Evolutionary conservation across 1,140 invertebrate genomes (phyloP).

Genomic region (Pemphigus obesinymphae): DNA sequence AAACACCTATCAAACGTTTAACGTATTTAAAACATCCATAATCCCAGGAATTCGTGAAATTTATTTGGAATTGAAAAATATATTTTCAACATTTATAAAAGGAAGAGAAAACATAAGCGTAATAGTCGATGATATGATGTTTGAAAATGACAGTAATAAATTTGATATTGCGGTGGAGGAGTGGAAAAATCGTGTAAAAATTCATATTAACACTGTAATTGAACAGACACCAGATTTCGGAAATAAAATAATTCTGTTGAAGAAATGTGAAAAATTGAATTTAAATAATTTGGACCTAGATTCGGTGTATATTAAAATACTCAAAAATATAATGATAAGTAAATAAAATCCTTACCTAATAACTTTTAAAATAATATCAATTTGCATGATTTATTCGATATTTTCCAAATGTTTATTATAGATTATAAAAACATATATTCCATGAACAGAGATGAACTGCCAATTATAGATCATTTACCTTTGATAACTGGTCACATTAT

Average conservation of each 20-base stretch:
- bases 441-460: background rate
- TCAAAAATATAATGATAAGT: background rate
- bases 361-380: background rate
- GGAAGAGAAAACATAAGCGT: background rate
- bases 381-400: background rate
- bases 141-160: background rate
- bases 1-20: background rate
- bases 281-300: background rate
- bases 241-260: background rate
- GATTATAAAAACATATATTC: background rate
- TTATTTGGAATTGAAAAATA: background rate
- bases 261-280: background rate
- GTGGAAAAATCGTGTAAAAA: background rate
- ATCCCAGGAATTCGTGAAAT: background rate
- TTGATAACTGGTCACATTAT: background rate
- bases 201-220: background rate
- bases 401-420: background rate
- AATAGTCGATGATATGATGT: background rate
- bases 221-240: background rate
- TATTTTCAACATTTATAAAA: background rate
- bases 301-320: background rate
- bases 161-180: background rate
- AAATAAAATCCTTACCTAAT: background rate
- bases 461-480: background rate
- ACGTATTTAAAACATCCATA: background rate